Base-by-base conservation (phyloP, 64 coral and sea anemone genomes). In the Stichodactyla helianthus region DNA sequence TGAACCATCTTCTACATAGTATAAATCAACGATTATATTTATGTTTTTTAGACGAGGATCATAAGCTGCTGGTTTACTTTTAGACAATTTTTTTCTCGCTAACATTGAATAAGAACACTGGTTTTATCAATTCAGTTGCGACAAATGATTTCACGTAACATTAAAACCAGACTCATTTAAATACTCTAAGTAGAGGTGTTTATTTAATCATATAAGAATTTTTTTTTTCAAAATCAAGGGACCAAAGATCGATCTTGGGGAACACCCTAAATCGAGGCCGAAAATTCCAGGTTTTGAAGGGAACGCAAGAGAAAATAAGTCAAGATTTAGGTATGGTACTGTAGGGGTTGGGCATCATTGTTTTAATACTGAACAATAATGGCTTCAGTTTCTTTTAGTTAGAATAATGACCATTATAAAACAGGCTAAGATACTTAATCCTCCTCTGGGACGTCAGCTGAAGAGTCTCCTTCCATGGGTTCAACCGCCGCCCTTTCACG, bases 21-120 rank as follows among this genome's bases (percentile, higher is more conserved):
- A 81, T 54, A 52, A 81, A 52, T 8, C 13, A 16, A 81, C 17
- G 50, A 51, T 81, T 65, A 65, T 6, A 81, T 52, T 81, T 2
- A 6, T 79, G 13, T 44, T 16, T 18, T 51, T 23, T 52, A 27
- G 10, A 31, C 13, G 5, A 31, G 22, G 68, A 35, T 74, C 26
- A 74, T 31, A 27, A 74, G 25, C 31, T 74, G 68, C 25, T 74
- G 68, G 25, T 74, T 74, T 74, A 27, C 68, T 35, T 74, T 74
- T 11, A 31, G 25, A 10, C 10, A 11, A 74, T 74, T 27, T 10
- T 71, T 27, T 74, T 74, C 68, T 74, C 63, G 9, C 7, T 68
- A 68, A 68, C 19, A 68, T 44, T 79, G 77, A 35, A 79, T 81
- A 81, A 81, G 78, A 81, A 81, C 78, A 81, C 15, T 81, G 78